These are phyloP conservation scores for Emys orbicularis DNA, from an alignment of 2,797 vertebrate genomes.

Conservation along the genomic window DNA sequence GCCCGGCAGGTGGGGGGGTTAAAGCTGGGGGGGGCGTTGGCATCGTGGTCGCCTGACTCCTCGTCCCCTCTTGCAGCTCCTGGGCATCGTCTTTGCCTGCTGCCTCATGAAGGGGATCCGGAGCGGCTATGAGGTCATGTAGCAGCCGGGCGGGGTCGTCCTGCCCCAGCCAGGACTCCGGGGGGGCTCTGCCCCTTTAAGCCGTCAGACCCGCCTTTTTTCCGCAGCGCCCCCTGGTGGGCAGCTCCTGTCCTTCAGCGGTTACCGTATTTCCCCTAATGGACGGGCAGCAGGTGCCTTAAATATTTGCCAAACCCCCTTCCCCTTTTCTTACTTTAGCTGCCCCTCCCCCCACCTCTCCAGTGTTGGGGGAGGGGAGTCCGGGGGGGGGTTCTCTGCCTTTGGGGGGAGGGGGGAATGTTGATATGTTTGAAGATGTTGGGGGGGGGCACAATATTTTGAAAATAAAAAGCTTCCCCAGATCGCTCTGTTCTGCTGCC, in stretches of 20 bases:
- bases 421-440: neutral
- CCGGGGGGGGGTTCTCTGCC: neutral
- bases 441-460: neutral
- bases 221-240: neutral
- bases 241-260: neutral
- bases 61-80: constrained; percentile 78
- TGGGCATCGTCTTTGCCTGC: constrained; percentile 91
- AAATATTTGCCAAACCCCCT: neutral
- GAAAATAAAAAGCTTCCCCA: neutral
- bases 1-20: neutral
- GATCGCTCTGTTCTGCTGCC: neutral
- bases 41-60: neutral
- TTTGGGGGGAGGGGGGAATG: neutral
- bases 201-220: neutral
- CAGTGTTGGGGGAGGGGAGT: neutral
- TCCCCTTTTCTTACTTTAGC: neutral
- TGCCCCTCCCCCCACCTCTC: neutral
- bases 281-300: neutral
- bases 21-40: no score
- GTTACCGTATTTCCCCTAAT: neutral
- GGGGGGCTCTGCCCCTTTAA: neutral
- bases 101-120: constrained; percentile 92
- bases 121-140: constrained; percentile 95
- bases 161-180: no score
- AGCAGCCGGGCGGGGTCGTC: constrained; percentile 51